phyloP scores from a whole-genome alignment of 1,140 invertebrate genomes.

The Tribolium castaneum region DNA sequence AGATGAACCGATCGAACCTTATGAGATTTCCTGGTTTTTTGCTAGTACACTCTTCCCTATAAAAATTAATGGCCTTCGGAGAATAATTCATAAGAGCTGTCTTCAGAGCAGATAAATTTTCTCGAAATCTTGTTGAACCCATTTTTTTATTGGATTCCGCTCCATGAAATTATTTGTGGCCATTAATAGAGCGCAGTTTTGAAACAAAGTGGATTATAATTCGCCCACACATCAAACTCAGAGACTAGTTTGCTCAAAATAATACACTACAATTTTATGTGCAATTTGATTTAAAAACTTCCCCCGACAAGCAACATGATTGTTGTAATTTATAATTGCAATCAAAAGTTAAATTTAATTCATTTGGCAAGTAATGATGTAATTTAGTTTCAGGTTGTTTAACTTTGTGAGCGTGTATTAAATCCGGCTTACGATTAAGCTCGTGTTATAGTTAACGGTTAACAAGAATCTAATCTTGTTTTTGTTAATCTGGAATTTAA shows the following conservation, averaged over 20 bases:
- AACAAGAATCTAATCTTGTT: slow-evolving; percentile 1
- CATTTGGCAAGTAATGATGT: not conserved
- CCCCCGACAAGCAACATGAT: not conserved
- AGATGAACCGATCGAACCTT: not conserved
- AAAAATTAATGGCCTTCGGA: not conserved
- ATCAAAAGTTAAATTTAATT: not conserved
- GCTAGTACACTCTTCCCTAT: not conserved
- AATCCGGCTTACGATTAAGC: not conserved
- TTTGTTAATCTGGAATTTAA: not conserved
- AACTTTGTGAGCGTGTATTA: slow-evolving; percentile 2
- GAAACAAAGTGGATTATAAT: not conserved
- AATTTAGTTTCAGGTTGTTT: slow-evolving; percentile 13
- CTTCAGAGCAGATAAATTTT: slow-evolving; percentile 10
- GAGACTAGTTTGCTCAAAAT: too few species aligned
- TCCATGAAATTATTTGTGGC: slow-evolving; percentile 6
- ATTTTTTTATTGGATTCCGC: slow-evolving; percentile 3
- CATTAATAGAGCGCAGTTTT: not conserved
- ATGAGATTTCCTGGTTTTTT: slow-evolving; percentile 1
- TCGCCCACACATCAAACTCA: not conserved
- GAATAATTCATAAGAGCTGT: slow-evolving; percentile 20
- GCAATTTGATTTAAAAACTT: too few species aligned
- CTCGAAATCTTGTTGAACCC: slow-evolving; percentile 21
- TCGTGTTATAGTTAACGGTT: not conserved
- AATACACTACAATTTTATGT: too few species aligned
- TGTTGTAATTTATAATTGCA: not conserved